Conservation (phyloP, 1,140 invertebrate genomes). For the Babylonia areolata region DNA sequence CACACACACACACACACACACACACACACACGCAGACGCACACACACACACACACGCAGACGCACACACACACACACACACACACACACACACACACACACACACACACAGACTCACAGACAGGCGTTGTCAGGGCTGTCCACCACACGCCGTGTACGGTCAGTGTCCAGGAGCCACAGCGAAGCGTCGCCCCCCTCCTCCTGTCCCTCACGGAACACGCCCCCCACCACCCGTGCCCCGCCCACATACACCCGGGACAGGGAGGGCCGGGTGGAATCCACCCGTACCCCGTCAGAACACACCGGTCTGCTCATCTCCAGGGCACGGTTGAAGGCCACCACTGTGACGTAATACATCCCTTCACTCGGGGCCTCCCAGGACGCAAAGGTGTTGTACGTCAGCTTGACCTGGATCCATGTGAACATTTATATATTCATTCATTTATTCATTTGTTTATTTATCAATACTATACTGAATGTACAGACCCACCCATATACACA, state of each 20-base stretch:
- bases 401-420: slow-evolving; percentile 28
- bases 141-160: slow-evolving; percentile 41
- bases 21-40: no score
- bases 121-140: slow-evolving; percentile 41
- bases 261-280: slow-evolving; percentile 37
- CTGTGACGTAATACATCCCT: slow-evolving; percentile 53
- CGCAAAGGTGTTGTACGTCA: slow-evolving; percentile 45
- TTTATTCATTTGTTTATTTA: no score
- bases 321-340: slow-evolving; percentile 56
- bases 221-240: slow-evolving; percentile 38
- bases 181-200: neutral
- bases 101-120: slow-evolving; percentile 51
- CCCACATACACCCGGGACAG: slow-evolving; percentile 43
- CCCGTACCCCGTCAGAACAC: slow-evolving; percentile 59
- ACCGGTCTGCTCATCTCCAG: slow-evolving; percentile 48
- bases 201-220: slow-evolving; percentile 34
- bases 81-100: no score
- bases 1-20: no score
- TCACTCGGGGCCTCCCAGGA: slow-evolving; percentile 32
- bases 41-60: no score
- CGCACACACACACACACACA: no score
- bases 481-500: no score
- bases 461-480: no score
- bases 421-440: no score
- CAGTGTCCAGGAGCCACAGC: slow-evolving; percentile 32